Base-by-base conservation (phyloP, 2,888 invertebrate species). In the Folsomia manolachei region DNA sequence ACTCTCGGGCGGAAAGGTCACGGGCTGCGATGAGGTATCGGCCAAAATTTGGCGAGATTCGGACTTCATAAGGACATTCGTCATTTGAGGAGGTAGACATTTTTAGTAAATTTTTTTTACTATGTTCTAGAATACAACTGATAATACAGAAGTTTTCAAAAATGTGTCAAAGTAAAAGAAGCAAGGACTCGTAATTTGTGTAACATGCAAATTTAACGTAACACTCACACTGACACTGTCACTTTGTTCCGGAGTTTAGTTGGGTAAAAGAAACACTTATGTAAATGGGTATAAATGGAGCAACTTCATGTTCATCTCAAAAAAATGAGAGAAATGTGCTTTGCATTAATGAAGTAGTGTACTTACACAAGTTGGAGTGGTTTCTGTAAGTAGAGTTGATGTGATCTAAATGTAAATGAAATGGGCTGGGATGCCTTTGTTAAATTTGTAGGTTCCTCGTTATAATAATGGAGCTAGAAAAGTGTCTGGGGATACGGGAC, bases 1-100 rank as follows among this genome's bases (percentile, higher is more conserved):
- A 67, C 72, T 76, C 75, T 11, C 77, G 69, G 1, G 77, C 39
- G 18, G 71, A n/a, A 19, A 79, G 74, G 52, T 79, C 78, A 51
- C 71, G 62, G 0, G 69, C 39, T 21, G 79, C 77, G 1, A 78
- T 71, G 23, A 79, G 63, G 53, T 75, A 78, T 25, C 78, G 65
- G 2, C 79, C 79, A 18, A 79, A 69, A 21, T 75, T 75, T 27
- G 63, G n/a, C 19, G 65, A 73, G 11, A 26, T 51, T 11, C 68
- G 52, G 23, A 71, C 69, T 39, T 75, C 75, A 27, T 73, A 75
- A 21, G 64, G 53, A 19, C 11, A 23, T 2, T 61, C 61, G 2
- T 69, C 63, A 26, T 25, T 63, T 24, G 7, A 25, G 21, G 25
- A 24, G 7, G n/a, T n/a, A n/a, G 14, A 39, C 39, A 39, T 39